A percentile compares a stretch with the other conserved stretches of the same genome.
Evolutionary conservation across 2,797 vertebrate species (phyloP).

Genomic region (Delichon dasypus): DNA sequence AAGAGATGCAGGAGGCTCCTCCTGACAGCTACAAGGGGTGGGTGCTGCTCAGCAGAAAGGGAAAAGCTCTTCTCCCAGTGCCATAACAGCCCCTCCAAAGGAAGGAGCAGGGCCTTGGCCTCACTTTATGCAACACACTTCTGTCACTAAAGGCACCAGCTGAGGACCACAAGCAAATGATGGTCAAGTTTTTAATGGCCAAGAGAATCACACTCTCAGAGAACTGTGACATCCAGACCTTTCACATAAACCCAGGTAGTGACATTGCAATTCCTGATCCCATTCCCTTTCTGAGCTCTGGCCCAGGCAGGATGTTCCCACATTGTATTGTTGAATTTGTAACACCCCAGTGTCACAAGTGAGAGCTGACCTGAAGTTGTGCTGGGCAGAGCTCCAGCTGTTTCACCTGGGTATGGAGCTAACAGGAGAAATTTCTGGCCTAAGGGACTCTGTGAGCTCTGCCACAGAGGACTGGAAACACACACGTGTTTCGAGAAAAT

Average conservation of each 20-base stretch:
- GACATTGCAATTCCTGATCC: accelerated
- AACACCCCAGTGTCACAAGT: background rate
- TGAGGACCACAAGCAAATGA: background rate
- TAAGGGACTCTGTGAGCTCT: background rate
- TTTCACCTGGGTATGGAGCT: background rate
- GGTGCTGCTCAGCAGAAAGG: background rate
- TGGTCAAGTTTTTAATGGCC: background rate
- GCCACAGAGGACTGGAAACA: background rate
- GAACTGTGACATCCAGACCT: background rate
- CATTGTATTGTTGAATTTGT: background rate
- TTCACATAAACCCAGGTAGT: accelerated
- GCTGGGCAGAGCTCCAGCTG: background rate
- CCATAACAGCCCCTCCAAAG: background rate
- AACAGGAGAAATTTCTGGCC: background rate
- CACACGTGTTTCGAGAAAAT: background rate
- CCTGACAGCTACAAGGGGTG: background rate
- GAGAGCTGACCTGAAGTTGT: background rate
- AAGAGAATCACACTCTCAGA: background rate
- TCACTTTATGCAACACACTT: background rate
- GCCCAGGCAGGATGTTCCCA: background rate
- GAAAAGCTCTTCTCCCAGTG: background rate
- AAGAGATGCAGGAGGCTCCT: background rate
- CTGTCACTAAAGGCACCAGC: background rate
- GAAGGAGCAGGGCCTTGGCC: background rate
- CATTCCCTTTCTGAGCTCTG: background rate